These are phyloP conservation scores for Muricea muricata DNA, from an alignment of 92 coral and sea anemone genomes.

Conservation along the genomic window DNA sequence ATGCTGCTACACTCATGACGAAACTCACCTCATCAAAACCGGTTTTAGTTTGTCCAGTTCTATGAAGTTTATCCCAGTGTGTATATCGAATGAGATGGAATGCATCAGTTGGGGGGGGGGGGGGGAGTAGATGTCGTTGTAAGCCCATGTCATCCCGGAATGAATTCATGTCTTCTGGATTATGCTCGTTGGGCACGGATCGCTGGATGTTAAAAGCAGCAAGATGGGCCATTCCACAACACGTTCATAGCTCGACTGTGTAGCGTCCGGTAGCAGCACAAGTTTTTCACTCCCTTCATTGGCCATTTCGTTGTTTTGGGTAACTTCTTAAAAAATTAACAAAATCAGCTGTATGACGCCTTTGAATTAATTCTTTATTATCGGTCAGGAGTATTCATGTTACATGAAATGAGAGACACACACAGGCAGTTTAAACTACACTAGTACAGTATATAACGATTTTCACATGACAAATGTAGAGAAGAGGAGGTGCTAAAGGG, in stretches of 20 bases:
- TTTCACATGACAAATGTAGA: no score
- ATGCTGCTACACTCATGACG: no score
- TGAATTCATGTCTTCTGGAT: neutral
- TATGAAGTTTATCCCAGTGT: neutral
- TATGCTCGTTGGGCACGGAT: neutral
- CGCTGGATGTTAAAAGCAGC: no score
- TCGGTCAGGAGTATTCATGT: no score
- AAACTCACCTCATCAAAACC: constrained; percentile 15
- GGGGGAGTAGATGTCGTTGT: no score
- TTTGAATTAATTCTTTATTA: no score
- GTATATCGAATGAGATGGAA: neutral
- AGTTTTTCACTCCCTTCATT: neutral
- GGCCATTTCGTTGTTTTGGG: neutral
- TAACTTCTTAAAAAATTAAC: neutral
- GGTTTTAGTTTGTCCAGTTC: neutral
- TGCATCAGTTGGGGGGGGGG: neutral
- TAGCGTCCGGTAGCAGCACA: constrained; percentile 16
- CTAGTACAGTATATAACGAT: no score
- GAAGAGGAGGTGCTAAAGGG: no score
- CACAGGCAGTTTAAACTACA: no score
- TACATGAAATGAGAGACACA: no score
- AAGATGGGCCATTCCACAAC: constrained; percentile 96
- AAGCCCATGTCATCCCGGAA: constrained; percentile 25
- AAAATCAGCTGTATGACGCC: no score
- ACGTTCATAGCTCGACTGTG: constrained; percentile 85